Percentiles rank a stretch among this genome's conserved stretches.
phyloP scores from a whole-genome alignment of 2,797 vertebrate genomes.

The Mormyrops boulengeri region DNA sequence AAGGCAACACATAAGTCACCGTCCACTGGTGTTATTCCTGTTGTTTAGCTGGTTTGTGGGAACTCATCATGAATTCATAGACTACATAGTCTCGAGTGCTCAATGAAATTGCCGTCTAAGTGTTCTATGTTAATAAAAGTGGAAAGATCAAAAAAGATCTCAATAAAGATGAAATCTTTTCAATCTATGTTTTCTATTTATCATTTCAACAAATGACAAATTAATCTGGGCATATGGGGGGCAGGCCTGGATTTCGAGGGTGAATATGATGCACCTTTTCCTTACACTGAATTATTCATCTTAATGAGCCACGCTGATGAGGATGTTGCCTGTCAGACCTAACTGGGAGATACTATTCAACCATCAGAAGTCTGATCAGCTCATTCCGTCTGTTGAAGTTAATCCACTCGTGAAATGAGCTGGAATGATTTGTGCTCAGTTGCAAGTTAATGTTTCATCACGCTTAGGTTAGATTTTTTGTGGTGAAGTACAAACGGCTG shows the following conservation, averaged over 20 bases:
- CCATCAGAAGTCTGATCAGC: background rate
- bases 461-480: background rate
- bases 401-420: background rate
- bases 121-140: background rate
- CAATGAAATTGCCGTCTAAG: background rate
- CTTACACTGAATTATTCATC: background rate
- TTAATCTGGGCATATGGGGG: background rate
- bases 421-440: background rate
- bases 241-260: background rate
- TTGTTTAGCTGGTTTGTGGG: background rate
- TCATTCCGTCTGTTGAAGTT: background rate
- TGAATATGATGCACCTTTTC: background rate
- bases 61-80: background rate
- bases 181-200: background rate
- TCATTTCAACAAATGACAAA: background rate
- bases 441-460: background rate
- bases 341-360: background rate
- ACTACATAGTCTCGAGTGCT: background rate
- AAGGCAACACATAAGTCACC: background rate
- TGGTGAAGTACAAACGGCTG: background rate
- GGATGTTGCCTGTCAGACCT: background rate
- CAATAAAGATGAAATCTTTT: background rate
- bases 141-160: background rate
- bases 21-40: background rate
- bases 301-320: background rate